phyloP scores from a whole-genome alignment of 64 coral and sea anemone genomes.

The Orbicella faveolata region DNA sequence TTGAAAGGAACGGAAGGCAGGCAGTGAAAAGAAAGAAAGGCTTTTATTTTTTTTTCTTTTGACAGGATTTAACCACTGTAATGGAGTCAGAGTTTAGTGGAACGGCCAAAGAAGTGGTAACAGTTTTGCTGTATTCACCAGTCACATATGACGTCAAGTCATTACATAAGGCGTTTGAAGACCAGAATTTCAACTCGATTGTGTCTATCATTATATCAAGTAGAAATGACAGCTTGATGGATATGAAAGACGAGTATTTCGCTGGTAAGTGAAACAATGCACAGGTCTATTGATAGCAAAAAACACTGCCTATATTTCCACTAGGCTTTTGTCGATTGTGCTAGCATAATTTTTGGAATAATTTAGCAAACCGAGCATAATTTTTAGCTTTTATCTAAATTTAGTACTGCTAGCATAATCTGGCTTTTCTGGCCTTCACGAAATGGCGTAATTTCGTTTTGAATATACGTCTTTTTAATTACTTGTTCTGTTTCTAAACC shows the following conservation, averaged over 20 bases:
- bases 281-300: neutral
- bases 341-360: no score
- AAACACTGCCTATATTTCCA: no score
- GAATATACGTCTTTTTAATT: no score
- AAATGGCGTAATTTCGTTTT: no score
- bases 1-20: no score
- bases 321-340: no score
- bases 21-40: neutral
- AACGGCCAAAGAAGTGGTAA: constrained; percentile 26
- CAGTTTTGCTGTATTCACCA: constrained; percentile 36
- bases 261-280: neutral
- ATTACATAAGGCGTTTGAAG: constrained; percentile 50
- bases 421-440: no score
- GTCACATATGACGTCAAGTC: constrained; percentile 43
- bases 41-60: neutral
- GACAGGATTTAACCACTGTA: constrained; percentile 33
- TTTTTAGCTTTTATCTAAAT: no score
- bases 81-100: constrained; percentile 46
- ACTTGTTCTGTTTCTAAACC: no score
- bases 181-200: constrained; percentile 40
- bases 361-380: no score
- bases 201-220: constrained; percentile 55
- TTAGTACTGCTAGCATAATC: no score
- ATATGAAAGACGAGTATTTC: constrained; percentile 25
- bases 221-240: constrained; percentile 19